Evolutionary conservation across 2,888 invertebrate species (phyloP).

Genomic region (Neocrepidodera transversa): DNA sequence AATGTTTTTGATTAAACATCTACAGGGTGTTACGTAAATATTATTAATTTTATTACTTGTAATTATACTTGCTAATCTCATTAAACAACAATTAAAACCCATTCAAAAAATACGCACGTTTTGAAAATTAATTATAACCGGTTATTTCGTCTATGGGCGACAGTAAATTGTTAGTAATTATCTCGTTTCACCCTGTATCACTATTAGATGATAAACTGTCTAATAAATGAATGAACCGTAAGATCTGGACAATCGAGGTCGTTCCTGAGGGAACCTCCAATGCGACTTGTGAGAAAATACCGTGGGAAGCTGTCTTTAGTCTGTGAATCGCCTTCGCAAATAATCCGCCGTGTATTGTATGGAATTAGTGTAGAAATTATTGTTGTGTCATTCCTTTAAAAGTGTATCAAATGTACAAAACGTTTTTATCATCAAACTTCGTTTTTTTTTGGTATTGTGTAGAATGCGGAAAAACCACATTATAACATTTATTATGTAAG

Average conservation of each 20-base stretch:
- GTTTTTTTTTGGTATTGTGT: not conserved
- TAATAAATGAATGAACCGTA: constrained; percentile 23
- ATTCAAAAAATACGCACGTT: no score
- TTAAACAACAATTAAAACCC: no score
- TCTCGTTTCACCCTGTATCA: not conserved
- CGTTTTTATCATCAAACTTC: not conserved
- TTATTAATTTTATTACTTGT: no score
- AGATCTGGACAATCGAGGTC: constrained; percentile 40
- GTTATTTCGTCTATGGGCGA: no score
- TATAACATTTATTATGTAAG: no score
- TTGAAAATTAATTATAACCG: no score
- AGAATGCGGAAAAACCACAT: no score
- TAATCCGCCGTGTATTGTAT: constrained; percentile 20
- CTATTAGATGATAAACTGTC: not conserved
- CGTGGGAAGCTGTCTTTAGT: constrained; percentile 46
- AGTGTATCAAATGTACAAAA: not conserved
- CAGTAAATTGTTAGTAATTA: no score
- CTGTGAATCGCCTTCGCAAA: constrained; percentile 28
- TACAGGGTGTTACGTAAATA: no score
- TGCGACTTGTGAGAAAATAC: constrained; percentile 47
- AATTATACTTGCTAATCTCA: no score
- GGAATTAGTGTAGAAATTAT: constrained; percentile 19
- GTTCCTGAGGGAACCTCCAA: constrained; percentile 53
- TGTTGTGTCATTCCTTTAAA: constrained; percentile 20
- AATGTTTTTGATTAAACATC: no score